These are phyloP conservation scores for Ophion obscuratus DNA, from an alignment of 2,888 invertebrate species.

Conservation along the genomic window DNA sequence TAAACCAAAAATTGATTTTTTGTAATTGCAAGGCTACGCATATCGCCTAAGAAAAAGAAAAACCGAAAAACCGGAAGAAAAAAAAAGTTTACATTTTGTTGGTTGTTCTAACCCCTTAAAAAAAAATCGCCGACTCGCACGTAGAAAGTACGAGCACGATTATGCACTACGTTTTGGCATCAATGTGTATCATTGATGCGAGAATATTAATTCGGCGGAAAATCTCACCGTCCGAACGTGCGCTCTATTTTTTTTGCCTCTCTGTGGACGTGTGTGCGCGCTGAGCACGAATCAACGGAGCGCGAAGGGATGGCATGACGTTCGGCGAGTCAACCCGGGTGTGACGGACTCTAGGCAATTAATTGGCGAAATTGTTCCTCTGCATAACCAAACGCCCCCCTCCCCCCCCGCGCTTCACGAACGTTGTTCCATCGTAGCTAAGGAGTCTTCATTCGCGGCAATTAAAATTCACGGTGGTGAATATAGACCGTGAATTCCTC, in stretches of 20 bases:
- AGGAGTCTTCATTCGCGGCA: constrained; percentile 41
- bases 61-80: no score
- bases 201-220: background rate
- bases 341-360: constrained; percentile 73
- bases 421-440: constrained; percentile 13
- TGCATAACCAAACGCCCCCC: constrained; percentile 25
- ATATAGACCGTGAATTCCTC: constrained; percentile 24
- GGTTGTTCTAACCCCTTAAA: no score
- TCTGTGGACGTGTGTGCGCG: background rate
- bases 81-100: no score
- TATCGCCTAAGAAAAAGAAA: no score
- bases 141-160: background rate
- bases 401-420: constrained; percentile 15
- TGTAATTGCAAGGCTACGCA: no score
- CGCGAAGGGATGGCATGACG: constrained; percentile 69
- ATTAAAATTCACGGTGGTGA: constrained; percentile 38
- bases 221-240: constrained; percentile 6
- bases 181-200: background rate
- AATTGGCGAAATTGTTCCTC: constrained; percentile 73
- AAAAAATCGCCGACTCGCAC: background rate
- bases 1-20: no score
- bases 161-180: background rate
- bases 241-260: background rate
- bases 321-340: constrained; percentile 70
- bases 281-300: constrained; percentile 47